Evolutionary conservation across 2,888 invertebrate genomes (phyloP).

Genomic region (Trichacis sp.): DNA sequence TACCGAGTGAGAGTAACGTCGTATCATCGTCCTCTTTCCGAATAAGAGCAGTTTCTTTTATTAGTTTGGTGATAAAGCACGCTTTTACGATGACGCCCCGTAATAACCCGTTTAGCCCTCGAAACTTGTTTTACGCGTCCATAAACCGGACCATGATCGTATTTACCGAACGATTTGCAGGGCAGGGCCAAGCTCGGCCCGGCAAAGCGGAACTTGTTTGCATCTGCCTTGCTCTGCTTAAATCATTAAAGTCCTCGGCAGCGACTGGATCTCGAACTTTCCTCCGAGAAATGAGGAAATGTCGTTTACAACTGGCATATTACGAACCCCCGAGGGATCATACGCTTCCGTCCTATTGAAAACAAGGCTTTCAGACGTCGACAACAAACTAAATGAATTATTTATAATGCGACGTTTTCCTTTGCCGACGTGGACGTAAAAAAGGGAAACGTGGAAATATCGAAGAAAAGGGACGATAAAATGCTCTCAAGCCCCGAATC

Average conservation of each 20-base stretch:
- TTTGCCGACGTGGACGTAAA: background rate
- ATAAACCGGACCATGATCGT: conserved; percentile 31
- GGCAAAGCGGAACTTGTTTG: conserved; percentile 36
- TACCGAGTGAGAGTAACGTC: no score
- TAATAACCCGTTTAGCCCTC: conserved; percentile 11
- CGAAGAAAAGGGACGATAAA: conserved; percentile 11
- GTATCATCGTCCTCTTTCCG: no score
- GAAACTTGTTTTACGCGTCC: conserved; percentile 35
- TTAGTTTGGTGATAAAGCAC: no score
- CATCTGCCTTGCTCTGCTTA: conserved; percentile 26
- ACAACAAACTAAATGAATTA: conserved; percentile 20
- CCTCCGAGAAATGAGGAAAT: conserved; percentile 25
- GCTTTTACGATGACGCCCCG: conserved; percentile 21
- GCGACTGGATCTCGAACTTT: conserved; percentile 23
- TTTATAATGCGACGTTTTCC: background rate
- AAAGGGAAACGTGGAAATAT: conserved; percentile 1
- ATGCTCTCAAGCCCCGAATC: background rate
- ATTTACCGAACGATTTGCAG: conserved; percentile 24
- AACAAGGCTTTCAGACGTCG: conserved; percentile 27
- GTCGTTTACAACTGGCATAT: conserved; percentile 24
- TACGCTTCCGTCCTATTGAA: conserved; percentile 35
- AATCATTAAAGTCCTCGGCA: conserved; percentile 33
- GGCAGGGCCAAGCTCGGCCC: conserved; percentile 12
- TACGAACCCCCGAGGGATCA: conserved; percentile 24
- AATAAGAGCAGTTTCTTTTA: no score